Conservation (phyloP, 2,888 invertebrate genomes). For the Tupiocoris notatus region DNA sequence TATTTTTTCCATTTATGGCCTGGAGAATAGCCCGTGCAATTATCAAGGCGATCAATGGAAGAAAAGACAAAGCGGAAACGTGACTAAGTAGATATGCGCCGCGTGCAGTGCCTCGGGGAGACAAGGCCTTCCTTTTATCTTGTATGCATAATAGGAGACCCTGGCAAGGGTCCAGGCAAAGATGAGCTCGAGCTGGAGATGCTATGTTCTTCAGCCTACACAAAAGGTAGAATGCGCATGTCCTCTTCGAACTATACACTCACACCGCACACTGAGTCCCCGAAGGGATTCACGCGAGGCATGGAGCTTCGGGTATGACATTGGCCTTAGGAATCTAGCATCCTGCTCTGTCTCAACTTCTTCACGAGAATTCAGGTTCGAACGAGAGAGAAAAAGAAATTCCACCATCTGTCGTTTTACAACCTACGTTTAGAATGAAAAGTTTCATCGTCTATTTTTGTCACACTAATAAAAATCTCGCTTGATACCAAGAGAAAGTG, state of each 20-base stretch:
- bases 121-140: neutral
- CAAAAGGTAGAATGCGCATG: constrained; percentile 2
- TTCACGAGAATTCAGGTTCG: too few species aligned
- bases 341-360: too few species aligned
- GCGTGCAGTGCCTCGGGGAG: neutral
- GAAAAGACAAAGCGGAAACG: neutral
- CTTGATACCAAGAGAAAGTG: too few species aligned
- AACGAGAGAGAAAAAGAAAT: too few species aligned
- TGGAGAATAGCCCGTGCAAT: neutral
- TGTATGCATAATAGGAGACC: neutral
- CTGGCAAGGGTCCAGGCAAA: neutral
- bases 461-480: too few species aligned
- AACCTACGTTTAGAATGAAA: too few species aligned
- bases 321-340: constrained; percentile 31
- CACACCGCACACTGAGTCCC: too few species aligned
- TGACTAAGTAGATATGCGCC: neutral
- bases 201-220: too few species aligned
- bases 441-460: too few species aligned
- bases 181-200: neutral
- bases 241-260: neutral
- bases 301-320: constrained; percentile 16
- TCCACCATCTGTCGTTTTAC: too few species aligned
- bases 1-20: neutral
- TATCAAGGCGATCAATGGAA: neutral
- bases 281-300: constrained; percentile 12